Evolutionary conservation across 2,113 vertebrate genomes (phyloP).

Genomic region (Oceanites oceanicus): DNA sequence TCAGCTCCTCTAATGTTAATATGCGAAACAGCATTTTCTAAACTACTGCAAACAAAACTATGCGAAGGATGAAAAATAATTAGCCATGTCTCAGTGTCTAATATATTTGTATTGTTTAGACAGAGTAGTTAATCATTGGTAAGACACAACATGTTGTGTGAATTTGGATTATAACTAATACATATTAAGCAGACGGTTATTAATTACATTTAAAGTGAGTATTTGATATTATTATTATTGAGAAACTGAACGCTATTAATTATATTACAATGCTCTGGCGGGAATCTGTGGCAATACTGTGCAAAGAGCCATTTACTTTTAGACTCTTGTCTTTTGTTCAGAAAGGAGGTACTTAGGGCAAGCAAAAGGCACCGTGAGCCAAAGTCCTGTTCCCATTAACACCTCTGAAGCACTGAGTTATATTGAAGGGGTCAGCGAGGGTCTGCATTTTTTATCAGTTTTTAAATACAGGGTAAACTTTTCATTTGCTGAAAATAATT

Average conservation of each 20-base stretch:
- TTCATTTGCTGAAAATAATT: not conserved
- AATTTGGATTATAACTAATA: slow-evolving; percentile 43
- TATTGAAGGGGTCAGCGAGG: not conserved
- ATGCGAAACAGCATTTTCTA: not conserved
- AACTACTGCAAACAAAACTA: not conserved
- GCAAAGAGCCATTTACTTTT: not conserved
- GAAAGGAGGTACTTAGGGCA: not conserved
- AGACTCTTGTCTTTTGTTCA: not conserved
- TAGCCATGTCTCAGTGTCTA: not conserved
- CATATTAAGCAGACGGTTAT: slow-evolving; percentile 10
- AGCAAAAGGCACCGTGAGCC: not conserved
- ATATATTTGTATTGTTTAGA: slow-evolving; percentile 42
- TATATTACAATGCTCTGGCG: not conserved
- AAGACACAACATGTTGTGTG: not conserved
- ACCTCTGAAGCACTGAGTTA: not conserved
- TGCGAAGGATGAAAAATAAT: slow-evolving; percentile 10
- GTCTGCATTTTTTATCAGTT: not conserved
- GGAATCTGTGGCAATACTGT: not conserved
- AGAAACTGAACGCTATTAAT: slow-evolving; percentile 7
- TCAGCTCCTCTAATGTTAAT: not conserved
- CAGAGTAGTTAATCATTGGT: slow-evolving; percentile 47
- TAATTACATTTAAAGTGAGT: slow-evolving; percentile 35
- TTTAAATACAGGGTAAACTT: not conserved
- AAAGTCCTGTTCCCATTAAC: not conserved
- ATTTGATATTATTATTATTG: slow-evolving; percentile 13